Evolutionary conservation across 2,888 invertebrate species (phyloP).

Genomic region (Lypha dubia): DNA sequence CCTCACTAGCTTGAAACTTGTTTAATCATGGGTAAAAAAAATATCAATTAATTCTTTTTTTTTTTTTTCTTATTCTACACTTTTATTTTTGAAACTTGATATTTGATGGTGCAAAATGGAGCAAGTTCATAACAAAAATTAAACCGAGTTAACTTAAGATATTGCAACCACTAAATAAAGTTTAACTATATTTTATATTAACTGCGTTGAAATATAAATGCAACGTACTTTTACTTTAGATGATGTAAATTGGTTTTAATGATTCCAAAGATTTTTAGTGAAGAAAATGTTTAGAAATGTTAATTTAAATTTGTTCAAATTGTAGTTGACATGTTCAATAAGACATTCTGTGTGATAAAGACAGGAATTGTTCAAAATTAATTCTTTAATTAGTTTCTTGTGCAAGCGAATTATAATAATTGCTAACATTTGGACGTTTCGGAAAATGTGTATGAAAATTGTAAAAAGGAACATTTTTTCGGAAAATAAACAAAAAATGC

Average conservation of each 20-base stretch:
- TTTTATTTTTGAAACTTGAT: conserved; percentile 25
- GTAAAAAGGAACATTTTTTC: no score
- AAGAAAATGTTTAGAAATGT: background rate
- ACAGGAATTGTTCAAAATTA: background rate
- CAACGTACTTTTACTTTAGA: conserved; percentile 42
- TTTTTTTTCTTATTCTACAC: conserved; percentile 5
- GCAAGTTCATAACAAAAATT: background rate
- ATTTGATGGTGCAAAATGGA: background rate
- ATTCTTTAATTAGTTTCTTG: background rate
- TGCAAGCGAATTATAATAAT: background rate
- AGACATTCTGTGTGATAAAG: background rate
- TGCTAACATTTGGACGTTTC: background rate
- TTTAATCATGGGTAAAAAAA: conserved; percentile 61
- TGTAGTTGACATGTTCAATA: background rate
- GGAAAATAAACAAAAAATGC: no score
- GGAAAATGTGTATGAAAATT: background rate
- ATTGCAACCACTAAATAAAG: conserved; percentile 51
- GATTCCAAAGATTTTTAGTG: conserved; percentile 9
- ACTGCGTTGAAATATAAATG: conserved; percentile 22
- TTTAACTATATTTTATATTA: conserved; percentile 41
- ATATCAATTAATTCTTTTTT: conserved; percentile 22
- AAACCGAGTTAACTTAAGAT: conserved; percentile 37
- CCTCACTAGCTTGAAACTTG: conserved; percentile 72
- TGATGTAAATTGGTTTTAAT: conserved; percentile 59
- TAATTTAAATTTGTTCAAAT: background rate